phyloP scores from a whole-genome alignment of 2,113 vertebrate genomes.

The Microtus ochrogaster region DNA sequence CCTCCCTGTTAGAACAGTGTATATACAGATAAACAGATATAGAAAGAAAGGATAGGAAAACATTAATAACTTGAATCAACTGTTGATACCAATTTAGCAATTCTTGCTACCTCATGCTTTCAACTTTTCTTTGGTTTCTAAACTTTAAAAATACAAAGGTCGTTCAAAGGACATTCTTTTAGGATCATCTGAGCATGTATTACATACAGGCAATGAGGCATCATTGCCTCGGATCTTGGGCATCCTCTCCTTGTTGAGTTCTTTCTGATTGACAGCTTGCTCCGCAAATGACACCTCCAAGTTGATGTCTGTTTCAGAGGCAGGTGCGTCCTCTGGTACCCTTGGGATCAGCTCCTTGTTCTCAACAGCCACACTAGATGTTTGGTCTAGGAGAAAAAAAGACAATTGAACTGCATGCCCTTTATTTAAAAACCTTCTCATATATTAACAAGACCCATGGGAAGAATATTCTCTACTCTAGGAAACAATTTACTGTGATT shows the following conservation, averaged over 20 bases:
- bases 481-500: background rate
- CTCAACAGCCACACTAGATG: constrained; percentile 62
- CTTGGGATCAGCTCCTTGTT: constrained; percentile 58
- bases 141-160: constrained; percentile 49
- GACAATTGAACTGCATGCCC: background rate
- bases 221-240: constrained; percentile 86
- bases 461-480: background rate
- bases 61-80: background rate
- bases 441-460: background rate
- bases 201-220: constrained; percentile 90
- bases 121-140: background rate
- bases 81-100: background rate
- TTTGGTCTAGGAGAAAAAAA: constrained; percentile 61
- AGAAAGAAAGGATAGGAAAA: background rate
- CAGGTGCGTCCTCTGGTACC: constrained; percentile 59
- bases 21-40: rapidly evolving
- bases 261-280: constrained; percentile 92
- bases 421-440: background rate
- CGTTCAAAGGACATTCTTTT: background rate
- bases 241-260: constrained; percentile 82
- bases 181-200: background rate
- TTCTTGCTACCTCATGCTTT: background rate
- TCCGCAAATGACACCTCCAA: constrained; percentile 96
- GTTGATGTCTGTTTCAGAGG: constrained; percentile 91
- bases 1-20: background rate